These are phyloP conservation scores for Aphelinus certus DNA, from an alignment of 1,140 invertebrate species.

Conservation along the genomic window DNA sequence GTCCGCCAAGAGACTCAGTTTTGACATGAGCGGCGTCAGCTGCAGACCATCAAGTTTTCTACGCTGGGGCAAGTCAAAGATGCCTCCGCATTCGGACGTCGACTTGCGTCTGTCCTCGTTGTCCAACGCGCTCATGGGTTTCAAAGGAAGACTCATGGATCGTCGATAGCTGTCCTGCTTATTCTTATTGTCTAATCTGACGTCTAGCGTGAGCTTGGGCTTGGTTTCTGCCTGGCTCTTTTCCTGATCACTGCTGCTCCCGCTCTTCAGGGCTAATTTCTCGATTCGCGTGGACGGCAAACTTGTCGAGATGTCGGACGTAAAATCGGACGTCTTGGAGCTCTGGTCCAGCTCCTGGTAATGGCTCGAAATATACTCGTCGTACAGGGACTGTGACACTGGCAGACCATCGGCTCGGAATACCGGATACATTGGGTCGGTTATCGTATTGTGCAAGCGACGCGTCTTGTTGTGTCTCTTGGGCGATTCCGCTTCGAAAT, in stretches of 20 bases:
- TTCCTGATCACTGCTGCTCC: neutral
- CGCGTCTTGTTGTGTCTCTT: slow-evolving; percentile 39
- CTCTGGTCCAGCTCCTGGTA: slow-evolving; percentile 49
- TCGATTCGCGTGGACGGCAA: neutral
- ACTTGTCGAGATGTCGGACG: slow-evolving; percentile 1
- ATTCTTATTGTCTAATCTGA: slow-evolving; percentile 55
- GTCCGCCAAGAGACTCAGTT: slow-evolving; percentile 77
- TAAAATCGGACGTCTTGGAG: slow-evolving; percentile 10
- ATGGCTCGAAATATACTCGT: slow-evolving; percentile 70
- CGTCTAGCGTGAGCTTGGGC: slow-evolving; percentile 43
- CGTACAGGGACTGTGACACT: slow-evolving; percentile 76
- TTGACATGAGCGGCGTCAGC: slow-evolving; percentile 83
- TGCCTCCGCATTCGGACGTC: slow-evolving; percentile 59
- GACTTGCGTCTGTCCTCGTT: slow-evolving; percentile 57
- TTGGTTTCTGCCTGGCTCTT: slow-evolving; percentile 36
- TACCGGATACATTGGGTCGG: slow-evolving; percentile 80
- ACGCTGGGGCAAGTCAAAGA: slow-evolving; percentile 60
- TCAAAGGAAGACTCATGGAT: slow-evolving; percentile 76
- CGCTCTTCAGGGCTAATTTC: neutral
- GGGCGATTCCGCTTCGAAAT: slow-evolving; percentile 50
- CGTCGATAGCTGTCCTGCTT: slow-evolving; percentile 66
- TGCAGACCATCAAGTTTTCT: slow-evolving; percentile 71
- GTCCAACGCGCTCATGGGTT: slow-evolving; percentile 69
- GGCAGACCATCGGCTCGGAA: slow-evolving; percentile 77
- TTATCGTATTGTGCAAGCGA: slow-evolving; percentile 72